Percentiles rank a stretch among this genome's conserved stretches.
phyloP scores from a whole-genome alignment of 2,113 vertebrate species.

The Myotis brandtii region DNA sequence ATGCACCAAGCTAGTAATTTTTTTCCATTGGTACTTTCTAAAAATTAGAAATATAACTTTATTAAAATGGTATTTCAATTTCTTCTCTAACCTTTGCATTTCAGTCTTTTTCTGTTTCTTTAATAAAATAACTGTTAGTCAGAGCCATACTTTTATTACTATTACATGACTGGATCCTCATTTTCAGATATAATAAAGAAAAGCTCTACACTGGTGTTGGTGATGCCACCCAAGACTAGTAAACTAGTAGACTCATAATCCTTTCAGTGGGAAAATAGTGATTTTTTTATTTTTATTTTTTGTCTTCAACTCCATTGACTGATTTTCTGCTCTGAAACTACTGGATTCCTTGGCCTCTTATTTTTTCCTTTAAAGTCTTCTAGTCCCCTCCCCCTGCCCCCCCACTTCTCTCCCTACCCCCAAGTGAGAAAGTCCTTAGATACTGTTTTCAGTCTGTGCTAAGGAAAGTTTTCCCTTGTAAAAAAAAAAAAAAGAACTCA shows the following conservation, averaged over 20 bases:
- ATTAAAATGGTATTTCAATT: not conserved
- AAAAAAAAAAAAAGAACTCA: conserved; percentile 9
- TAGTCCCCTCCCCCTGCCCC: not conserved
- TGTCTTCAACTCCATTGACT: not conserved
- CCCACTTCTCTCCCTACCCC: too few relatives aligned
- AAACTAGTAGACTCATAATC: not conserved
- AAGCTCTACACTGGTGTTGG: not conserved
- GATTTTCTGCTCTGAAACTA: conserved; percentile 7
- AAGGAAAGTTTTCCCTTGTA: not conserved
- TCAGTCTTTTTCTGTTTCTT: not conserved
- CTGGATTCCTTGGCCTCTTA: not conserved
- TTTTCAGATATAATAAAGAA: not conserved
- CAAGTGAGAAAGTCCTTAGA: not conserved
- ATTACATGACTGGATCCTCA: not conserved
- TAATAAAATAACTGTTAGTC: not conserved
- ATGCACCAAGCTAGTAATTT: not conserved
- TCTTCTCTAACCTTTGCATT: not conserved
- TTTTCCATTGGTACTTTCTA: conserved; percentile 7
- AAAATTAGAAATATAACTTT: not conserved
- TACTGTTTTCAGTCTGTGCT: not conserved
- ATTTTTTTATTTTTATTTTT: not conserved
- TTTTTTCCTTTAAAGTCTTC: not conserved
- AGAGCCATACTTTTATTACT: not conserved
- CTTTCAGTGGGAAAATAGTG: not conserved
- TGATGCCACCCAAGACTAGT: not conserved